Evolutionary conservation across 2,113 vertebrate genomes (phyloP).

Genomic region (Oryzias woworae): DNA sequence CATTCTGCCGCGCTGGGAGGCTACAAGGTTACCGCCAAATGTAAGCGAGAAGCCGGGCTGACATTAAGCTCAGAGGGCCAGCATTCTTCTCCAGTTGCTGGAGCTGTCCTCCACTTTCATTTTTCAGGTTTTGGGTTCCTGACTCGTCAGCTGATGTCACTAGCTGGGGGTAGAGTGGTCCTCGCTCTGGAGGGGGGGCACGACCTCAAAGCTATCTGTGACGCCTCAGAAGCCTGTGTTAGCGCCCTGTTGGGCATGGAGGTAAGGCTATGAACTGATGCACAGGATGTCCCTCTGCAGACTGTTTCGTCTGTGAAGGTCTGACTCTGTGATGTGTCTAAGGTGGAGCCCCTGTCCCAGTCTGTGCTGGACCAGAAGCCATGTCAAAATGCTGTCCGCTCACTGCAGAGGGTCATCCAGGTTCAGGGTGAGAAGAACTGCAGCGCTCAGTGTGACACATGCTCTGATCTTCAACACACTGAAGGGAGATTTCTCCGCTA

Average conservation of each 20-base stretch:
- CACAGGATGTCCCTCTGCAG: background rate
- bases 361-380: slow-evolving; percentile 85
- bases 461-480: background rate
- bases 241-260: slow-evolving; percentile 87
- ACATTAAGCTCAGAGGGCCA: background rate
- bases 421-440: slow-evolving; percentile 83
- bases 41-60: slow-evolving; percentile 74
- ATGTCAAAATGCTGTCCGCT: slow-evolving; percentile 83
- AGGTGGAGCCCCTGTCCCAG: slow-evolving; percentile 87
- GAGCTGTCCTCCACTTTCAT: background rate
- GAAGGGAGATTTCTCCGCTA: too few species aligned
- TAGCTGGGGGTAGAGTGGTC: slow-evolving; percentile 87
- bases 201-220: slow-evolving; percentile 89
- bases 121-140: slow-evolving; percentile 90
- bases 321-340: slow-evolving; percentile 10
- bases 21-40: slow-evolving; percentile 93
- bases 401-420: slow-evolving; percentile 84
- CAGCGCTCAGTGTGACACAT: background rate
- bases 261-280: slow-evolving; percentile 71
- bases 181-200: slow-evolving; percentile 90
- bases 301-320: slow-evolving; percentile 2
- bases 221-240: slow-evolving; percentile 90
- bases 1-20: slow-evolving; percentile 85
- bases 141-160: slow-evolving; percentile 90
- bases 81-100: background rate